Percentiles rank a stretch among this genome's conserved stretches.
These are phyloP conservation scores for Solenodon paradoxus DNA, from an alignment of 2,113 vertebrate species.

Conservation along the genomic window DNA sequence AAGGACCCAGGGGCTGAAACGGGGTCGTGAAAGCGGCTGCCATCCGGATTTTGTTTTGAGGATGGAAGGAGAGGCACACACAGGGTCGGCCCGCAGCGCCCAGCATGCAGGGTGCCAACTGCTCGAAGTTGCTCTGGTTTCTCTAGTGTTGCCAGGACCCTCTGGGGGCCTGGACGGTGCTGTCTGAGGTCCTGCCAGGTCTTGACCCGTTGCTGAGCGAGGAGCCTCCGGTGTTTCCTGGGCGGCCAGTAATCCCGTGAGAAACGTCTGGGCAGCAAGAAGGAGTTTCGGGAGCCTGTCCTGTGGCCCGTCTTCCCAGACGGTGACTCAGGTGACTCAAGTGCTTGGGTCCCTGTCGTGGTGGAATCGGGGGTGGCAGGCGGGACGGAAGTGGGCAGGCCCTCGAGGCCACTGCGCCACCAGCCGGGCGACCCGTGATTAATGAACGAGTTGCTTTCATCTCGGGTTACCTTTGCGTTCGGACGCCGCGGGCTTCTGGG, in stretches of 20 bases:
- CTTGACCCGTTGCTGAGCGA: not conserved
- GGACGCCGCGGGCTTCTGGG: not conserved
- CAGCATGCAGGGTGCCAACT: fast-evolving
- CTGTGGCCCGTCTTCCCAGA: not conserved
- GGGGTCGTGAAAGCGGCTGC: not conserved
- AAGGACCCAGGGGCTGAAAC: not conserved
- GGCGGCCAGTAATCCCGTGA: not conserved
- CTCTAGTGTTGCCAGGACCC: fast-evolving
- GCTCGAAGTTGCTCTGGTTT: not conserved
- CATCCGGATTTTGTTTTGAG: not conserved
- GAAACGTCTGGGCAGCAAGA: not conserved
- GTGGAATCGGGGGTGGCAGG: not conserved
- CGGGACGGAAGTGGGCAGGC: not conserved
- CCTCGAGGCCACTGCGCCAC: not conserved
- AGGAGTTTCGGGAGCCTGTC: not conserved
- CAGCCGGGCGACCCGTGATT: not conserved
- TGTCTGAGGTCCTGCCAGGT: not conserved
- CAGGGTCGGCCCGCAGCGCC: fast-evolving
- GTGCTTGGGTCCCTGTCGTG: fast-evolving
- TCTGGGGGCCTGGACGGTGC: not conserved
- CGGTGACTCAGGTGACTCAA: not conserved
- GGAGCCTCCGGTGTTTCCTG: not conserved
- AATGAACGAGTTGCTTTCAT: not conserved
- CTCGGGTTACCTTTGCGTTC: not conserved
- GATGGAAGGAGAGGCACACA: not conserved